phyloP scores from a whole-genome alignment of 2,113 vertebrate species.

The Canis aureus region DNA sequence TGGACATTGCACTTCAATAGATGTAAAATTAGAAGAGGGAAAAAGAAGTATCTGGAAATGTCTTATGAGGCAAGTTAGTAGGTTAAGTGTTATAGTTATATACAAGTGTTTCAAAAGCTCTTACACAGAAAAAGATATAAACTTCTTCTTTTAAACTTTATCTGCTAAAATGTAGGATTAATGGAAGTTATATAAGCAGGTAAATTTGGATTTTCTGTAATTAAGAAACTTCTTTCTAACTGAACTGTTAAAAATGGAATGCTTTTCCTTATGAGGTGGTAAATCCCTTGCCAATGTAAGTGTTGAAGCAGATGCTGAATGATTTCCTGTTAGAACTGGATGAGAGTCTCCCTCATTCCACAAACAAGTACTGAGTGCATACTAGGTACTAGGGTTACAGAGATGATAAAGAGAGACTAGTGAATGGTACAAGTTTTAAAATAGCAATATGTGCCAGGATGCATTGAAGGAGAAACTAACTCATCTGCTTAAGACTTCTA shows the following conservation, averaged over 20 bases:
- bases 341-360: conserved; percentile 42
- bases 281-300: conserved; percentile 79
- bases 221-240: conserved; percentile 71
- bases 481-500: background rate
- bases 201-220: conserved; percentile 78
- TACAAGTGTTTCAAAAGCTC: conserved; percentile 27
- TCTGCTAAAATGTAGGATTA: conserved; percentile 72
- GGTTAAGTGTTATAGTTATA: background rate
- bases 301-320: conserved; percentile 80
- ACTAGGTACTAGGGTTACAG: background rate
- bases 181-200: conserved; percentile 72
- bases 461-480: background rate
- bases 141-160: conserved; percentile 18
- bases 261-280: conserved; percentile 72
- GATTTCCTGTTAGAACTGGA: conserved; percentile 69
- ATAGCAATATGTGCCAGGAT: background rate
- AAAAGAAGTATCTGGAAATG: conserved; percentile 28
- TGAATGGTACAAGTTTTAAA: background rate
- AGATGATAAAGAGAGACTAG: background rate
- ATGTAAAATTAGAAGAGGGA: conserved; percentile 30
- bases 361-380: background rate
- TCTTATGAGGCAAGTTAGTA: background rate
- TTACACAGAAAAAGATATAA: conserved; percentile 6
- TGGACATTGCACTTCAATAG: background rate
- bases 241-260: conserved; percentile 77